These are phyloP conservation scores for Dynastes grantii DNA, from an alignment of 2,888 invertebrate genomes.

Conservation along the genomic window DNA sequence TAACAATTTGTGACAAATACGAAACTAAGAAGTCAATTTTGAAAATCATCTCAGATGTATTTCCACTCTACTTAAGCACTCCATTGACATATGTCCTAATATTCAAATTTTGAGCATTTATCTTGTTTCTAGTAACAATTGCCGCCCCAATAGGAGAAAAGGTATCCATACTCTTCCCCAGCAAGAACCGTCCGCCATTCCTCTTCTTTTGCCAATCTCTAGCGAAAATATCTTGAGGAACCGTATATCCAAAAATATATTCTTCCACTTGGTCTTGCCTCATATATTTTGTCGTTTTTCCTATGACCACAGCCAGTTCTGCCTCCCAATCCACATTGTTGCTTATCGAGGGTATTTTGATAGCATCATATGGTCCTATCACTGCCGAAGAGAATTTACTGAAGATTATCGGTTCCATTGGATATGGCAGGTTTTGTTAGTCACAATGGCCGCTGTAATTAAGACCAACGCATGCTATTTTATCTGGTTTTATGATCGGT, in stretches of 20 bases:
- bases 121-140: conserved; percentile 82
- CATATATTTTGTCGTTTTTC: conserved; percentile 81
- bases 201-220: conserved; percentile 89
- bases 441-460: conserved; percentile 91
- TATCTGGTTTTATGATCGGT: conserved; percentile 86
- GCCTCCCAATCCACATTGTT: conserved; percentile 90
- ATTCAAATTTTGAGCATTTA: conserved; percentile 82
- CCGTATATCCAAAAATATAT: conserved; percentile 87
- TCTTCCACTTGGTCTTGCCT: conserved; percentile 79
- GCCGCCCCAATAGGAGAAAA: conserved; percentile 93
- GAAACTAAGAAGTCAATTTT: conserved; percentile 84
- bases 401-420: conserved; percentile 87
- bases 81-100: conserved; percentile 87
- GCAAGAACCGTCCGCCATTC: conserved; percentile 86
- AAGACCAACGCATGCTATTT: conserved; percentile 88
- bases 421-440: conserved; percentile 83
- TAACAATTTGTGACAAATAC: conserved; percentile 88
- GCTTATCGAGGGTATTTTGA: conserved; percentile 77
- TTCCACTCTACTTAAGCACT: conserved; percentile 83
- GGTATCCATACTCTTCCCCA: conserved; percentile 89
- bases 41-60: conserved; percentile 86
- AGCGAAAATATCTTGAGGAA: conserved; percentile 91
- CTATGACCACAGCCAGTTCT: conserved; percentile 88
- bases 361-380: conserved; percentile 80
- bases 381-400: conserved; percentile 89